These are phyloP conservation scores for Thymelicus lineola DNA, from an alignment of 2,888 invertebrate species.

Conservation along the genomic window DNA sequence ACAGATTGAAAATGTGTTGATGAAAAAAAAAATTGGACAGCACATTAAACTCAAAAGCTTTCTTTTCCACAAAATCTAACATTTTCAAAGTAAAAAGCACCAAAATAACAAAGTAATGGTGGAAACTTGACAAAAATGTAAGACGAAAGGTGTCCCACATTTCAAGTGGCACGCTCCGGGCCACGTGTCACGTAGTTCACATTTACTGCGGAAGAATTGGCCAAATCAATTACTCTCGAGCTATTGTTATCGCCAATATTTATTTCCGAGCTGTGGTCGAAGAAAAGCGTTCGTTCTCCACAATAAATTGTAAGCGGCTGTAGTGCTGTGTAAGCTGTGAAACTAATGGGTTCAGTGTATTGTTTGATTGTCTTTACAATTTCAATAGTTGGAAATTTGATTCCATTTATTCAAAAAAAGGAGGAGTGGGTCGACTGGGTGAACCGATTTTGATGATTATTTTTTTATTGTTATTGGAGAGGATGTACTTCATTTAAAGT, in stretches of 20 bases:
- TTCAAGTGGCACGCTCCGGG: conserved; percentile 4
- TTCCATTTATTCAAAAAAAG: no score
- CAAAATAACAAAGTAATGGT: no score
- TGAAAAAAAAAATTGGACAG: no score
- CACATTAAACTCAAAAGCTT: no score
- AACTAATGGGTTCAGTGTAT: conserved; percentile 20
- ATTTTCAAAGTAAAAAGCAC: no score
- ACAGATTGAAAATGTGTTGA: no score
- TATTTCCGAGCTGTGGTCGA: conserved; percentile 31
- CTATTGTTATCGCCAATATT: conserved; percentile 38
- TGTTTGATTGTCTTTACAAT: background rate
- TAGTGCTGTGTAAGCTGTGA: conserved; percentile 24
- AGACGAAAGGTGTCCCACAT: background rate
- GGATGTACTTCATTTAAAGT: no score
- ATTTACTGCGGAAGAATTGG: conserved; percentile 34
- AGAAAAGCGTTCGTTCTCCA: conserved; percentile 40
- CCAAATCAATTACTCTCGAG: conserved; percentile 35
- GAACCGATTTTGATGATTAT: no score
- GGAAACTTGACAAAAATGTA: no score
- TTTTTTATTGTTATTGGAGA: no score
- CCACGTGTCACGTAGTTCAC: conserved; percentile 24
- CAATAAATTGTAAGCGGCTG: conserved; percentile 41
- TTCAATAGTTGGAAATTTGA: background rate
- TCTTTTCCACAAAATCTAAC: no score
- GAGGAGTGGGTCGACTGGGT: no score